These are phyloP conservation scores for Astreopora myriophthalma DNA, from an alignment of 64 coral and sea anemone species.

Conservation along the genomic window DNA sequence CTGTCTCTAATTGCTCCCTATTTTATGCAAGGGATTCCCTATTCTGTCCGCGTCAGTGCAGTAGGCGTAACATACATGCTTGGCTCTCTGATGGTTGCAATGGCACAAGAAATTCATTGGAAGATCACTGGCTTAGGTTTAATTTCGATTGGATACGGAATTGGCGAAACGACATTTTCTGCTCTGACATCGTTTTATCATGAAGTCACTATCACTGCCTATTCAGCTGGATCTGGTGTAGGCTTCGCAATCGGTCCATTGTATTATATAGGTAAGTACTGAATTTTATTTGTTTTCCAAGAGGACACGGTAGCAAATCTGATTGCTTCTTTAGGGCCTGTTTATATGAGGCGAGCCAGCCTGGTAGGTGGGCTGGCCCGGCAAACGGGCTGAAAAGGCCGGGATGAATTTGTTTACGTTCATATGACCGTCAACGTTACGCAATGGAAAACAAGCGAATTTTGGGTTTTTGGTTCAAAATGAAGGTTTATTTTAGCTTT, in stretches of 20 bases:
- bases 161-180: slow-evolving; percentile 61
- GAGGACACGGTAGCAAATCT: no score
- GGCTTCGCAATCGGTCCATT: slow-evolving; percentile 65
- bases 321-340: no score
- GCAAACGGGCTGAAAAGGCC: no score
- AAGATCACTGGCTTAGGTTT: slow-evolving; percentile 71
- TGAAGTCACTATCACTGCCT: slow-evolving; percentile 28
- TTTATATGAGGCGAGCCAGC: no score
- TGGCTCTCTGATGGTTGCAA: slow-evolving; percentile 50
- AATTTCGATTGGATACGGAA: slow-evolving; percentile 20
- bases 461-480: no score
- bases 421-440: no score
- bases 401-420: no score
- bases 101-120: slow-evolving; percentile 52
- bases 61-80: slow-evolving; percentile 21
- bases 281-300: no score
- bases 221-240: slow-evolving; percentile 64
- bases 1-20: slow-evolving; percentile 58
- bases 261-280: slow-evolving; percentile 81
- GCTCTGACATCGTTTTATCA: slow-evolving; percentile 66
- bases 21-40: slow-evolving; percentile 65
- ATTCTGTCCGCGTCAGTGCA: slow-evolving; percentile 23
- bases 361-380: no score
- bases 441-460: no score
- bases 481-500: no score